Evolutionary conservation across 2,797 vertebrate genomes (phyloP).

Genomic region (Otolemur crassicaudatus): DNA sequence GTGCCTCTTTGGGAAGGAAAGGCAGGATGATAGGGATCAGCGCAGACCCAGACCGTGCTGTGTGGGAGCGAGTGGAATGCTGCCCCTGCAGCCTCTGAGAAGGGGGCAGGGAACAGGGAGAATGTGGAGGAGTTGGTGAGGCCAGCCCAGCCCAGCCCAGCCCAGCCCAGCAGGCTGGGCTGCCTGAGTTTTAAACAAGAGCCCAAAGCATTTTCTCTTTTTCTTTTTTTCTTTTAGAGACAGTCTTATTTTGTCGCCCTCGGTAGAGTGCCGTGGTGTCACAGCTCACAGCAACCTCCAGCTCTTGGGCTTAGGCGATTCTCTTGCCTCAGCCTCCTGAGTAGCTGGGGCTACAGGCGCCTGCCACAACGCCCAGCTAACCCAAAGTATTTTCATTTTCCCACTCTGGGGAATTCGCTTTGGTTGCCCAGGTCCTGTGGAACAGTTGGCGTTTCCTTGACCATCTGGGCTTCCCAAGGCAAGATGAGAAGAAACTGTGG

Average conservation of each 20-base stretch:
- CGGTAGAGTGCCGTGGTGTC: too few relatives aligned
- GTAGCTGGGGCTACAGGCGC: too few relatives aligned
- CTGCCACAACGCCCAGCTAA: too few relatives aligned
- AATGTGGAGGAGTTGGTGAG: constrained; percentile 54
- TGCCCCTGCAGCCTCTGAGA: constrained; percentile 75
- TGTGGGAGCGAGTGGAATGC: constrained; percentile 75
- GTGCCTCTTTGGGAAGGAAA: constrained; percentile 72
- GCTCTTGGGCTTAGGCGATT: too few relatives aligned
- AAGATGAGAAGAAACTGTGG: constrained; percentile 66
- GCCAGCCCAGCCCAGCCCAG: constrained; percentile 67
- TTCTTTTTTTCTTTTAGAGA: too few relatives aligned
- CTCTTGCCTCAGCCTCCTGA: too few relatives aligned
- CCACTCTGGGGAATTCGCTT: constrained; percentile 69
- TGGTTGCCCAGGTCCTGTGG: constrained; percentile 77
- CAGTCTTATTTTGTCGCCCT: too few relatives aligned
- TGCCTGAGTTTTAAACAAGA: constrained; percentile 70
- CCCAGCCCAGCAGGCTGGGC: constrained; percentile 55
- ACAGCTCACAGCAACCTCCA: too few relatives aligned
- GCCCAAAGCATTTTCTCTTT: constrained; percentile 54
- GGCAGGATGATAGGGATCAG: constrained; percentile 81
- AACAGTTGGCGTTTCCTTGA: constrained; percentile 68
- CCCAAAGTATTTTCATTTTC: constrained; percentile 70
- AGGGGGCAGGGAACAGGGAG: constrained; percentile 65
- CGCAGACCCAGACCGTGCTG: constrained; percentile 39
- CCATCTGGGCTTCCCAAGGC: constrained; percentile 79